Base-by-base conservation (phyloP, 1,140 invertebrate species). In the Leptinotarsa lineolata region DNA sequence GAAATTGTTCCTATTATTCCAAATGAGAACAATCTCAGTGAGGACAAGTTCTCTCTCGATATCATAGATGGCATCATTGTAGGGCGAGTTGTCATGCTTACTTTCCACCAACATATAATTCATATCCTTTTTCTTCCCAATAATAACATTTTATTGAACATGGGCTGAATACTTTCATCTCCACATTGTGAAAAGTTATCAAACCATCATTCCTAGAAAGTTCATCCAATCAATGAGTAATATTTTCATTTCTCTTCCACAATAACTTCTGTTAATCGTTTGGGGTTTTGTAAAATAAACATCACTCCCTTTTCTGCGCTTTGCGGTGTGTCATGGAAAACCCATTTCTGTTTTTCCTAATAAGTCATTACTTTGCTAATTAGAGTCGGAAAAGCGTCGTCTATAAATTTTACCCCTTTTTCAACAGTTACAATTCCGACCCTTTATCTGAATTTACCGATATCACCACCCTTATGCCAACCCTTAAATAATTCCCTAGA, bases 371-470 rank as follows among this genome's bases (percentile, higher is more conserved):
- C 70, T 68, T 71, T 75, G 74, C 71, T 75, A 75, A 75, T 75
- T 75, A 75, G 74, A 68, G 60, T 72, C 66, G 70, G 74, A 72
- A 22, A 68, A 72, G 74, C 69, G 69, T 70, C 69, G 58, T 75
- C 74, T 75, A 75, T 75, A 75, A 75, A 75, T 78, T 79, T 74
- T 67, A 68, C 79, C 72, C 77, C 76, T 77, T 81, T 77, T 76
- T 76, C 73, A 44, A 74, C 71, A 64, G 75, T 78, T 70, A 78
- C 61, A 70, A 79, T 79, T 75, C 76, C 73, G 72, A 73, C 76
- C 76, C 76, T 78, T 78, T 78, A 78, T 78, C 76, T 76, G 76
- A 75, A 72, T 68, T 78, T 76, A 76, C 76, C 76, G 74, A 78
- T 78, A 78, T 72, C 72, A 74, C 76, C 72, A 71, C 74, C 76